Evolutionary conservation across 2,888 invertebrate genomes (phyloP), one percentile per base, ranked within the genome.

Genomic region (Odiellus spinosus): DNA sequence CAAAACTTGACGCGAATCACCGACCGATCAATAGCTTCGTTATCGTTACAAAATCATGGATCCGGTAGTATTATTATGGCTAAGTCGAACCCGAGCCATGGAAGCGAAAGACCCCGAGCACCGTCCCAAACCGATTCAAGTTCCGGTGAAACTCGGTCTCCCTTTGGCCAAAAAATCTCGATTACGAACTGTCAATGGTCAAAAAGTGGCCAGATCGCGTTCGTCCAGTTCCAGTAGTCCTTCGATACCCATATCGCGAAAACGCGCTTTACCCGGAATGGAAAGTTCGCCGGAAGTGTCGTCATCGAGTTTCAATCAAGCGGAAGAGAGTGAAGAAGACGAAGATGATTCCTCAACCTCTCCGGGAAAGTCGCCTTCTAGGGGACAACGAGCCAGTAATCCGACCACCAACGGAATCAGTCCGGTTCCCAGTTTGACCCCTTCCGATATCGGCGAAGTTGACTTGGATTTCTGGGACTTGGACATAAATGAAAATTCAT

Each of bases 381-480:
- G 52, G 45, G 50, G 45, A 21, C 45, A 45, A 38, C 45, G 42
- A 12, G 45, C 43, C 14, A 26, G n/a, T 10, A 43, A 21, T 33
- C 46, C 48, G 15, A 51, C 51, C 19, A 49, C 53, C 1, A 56
- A 51, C 10, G 57, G 53, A 3, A 47, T 57, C 42, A 59, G 59
- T 41, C 61, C 61, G 26, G 58, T 60, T 26, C 59, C 59, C 46
- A 58, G 60, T 42, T 71, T 82, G 55, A 76, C 76, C 55, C 80
- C 82, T 56, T 77, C 80, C 17, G 80, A 82, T 58, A 81, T 80
- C 64, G 78, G 76, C 35, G 72, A 73, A 56, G 63, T 67, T 52
- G 82, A 82, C 60, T 72, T 82, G 55, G 85, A 84, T 62, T 72
- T 85, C 57, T 86, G 85, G 85, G 82, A 82, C 60, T 63, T 76